Evolutionary conservation across 2,113 vertebrate species (phyloP), one percentile per base, ranked within the genome.

Genomic region (Aegypius monachus): DNA sequence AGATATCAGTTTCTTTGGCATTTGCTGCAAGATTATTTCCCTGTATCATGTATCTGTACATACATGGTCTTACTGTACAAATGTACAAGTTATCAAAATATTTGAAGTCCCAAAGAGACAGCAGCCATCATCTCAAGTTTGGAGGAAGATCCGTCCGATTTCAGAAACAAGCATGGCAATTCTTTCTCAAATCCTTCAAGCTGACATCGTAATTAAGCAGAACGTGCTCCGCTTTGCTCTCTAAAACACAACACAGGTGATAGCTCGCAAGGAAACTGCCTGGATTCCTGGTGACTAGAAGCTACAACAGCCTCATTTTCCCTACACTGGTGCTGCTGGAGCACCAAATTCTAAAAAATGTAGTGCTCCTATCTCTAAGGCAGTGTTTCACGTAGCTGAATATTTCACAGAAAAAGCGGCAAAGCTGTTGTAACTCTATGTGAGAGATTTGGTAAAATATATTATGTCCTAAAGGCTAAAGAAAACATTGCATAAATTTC

Each of bases 191-290:
- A 42, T 27, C 47, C 48, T 63, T 32, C 0, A 4, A 59, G n/a
- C 13, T 66, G 48, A 36, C 7, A 9, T 14, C 2, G 2, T 16
- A 36, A 52, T 71, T 42, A 17, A 45, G 42, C 32, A 34, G 55
- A n/a, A 86, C 1, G 0, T 40, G 45, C 45, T 58, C 62, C 3
- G 4, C 53, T 56, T 31, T 2, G 1, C 16, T 58, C n/a, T 62
- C 34, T 27, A 13, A 70, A 88, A 26, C n/a, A 45, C 50, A 74
- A 25, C 38, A 26, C 11, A 78, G 68, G 45, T 45, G n/a, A 83
- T 19, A 74, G 29, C 26, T 86, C 5, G 2, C 2, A 15, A 61
- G 55, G 50, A 86, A 86, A 55, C 72, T 31, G 17, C 47, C 14
- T 0, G 1, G 21, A 50, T 50, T 81, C 80, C 67, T 66, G 43